A percentile compares a stretch with the other conserved stretches of the same genome.
Conservation (phyloP, 2,888 invertebrate species). For the Pristionchus maxplancki region DNA sequence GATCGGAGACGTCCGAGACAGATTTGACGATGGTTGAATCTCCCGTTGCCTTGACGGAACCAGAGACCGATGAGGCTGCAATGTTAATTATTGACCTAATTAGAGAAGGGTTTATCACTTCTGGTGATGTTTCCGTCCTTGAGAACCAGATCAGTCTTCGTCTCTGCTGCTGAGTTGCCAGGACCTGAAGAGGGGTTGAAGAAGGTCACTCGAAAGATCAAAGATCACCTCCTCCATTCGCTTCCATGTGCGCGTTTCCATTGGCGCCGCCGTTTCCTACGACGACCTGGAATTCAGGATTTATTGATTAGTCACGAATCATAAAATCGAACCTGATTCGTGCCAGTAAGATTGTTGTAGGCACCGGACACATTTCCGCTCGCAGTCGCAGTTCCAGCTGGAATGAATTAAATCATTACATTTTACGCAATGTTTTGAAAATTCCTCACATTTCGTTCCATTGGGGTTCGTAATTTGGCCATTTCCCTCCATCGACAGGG, state of each 20-base stretch:
- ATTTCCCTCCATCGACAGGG: conserved; percentile 57
- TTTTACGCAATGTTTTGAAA: no score
- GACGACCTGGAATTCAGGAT: conserved; percentile 22
- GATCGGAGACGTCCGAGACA: conserved; percentile 59
- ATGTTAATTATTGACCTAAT: neutral
- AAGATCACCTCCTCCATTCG: conserved; percentile 51
- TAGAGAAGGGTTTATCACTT: neutral
- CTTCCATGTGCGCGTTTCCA: conserved; percentile 47
- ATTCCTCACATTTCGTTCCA: conserved; percentile 49
- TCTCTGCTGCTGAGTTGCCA: conserved; percentile 44
- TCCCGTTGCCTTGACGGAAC: conserved; percentile 59
- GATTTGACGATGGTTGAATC: conserved; percentile 62
- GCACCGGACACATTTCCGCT: conserved; percentile 58
- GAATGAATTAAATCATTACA: neutral
- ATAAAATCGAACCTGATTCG: conserved; percentile 45
- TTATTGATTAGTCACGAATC: neutral
- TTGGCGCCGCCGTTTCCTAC: conserved; percentile 51
- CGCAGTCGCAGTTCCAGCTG: conserved; percentile 55
- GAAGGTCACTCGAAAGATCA: neutral
- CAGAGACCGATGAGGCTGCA: conserved; percentile 53
- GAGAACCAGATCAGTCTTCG: conserved; percentile 29
- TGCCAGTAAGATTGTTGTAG: conserved; percentile 61
- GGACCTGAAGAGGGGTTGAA: neutral
- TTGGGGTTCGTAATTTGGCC: conserved; percentile 57
- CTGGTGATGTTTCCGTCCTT: conserved; percentile 19